These are phyloP conservation scores for Ophion costatus DNA, from an alignment of 2,888 invertebrate genomes.

Conservation along the genomic window DNA sequence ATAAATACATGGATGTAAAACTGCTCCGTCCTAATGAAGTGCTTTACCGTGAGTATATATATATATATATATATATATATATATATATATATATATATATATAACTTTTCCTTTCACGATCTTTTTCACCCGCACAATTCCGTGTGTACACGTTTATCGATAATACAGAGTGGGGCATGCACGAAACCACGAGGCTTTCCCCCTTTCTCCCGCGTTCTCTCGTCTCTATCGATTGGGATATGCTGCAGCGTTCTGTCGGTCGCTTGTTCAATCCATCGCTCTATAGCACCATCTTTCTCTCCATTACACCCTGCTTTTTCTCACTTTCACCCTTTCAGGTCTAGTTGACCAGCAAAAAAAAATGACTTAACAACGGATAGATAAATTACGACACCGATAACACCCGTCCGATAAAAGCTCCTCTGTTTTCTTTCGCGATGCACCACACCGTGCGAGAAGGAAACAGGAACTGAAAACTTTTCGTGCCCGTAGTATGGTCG, in stretches of 20 bases:
- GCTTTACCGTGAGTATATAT: slow-evolving; percentile 9
- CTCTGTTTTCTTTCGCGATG: slow-evolving; percentile 9
- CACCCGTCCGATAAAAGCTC: slow-evolving; percentile 42
- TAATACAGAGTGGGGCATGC: slow-evolving; percentile 35
- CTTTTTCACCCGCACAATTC: slow-evolving; percentile 48
- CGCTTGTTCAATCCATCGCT: slow-evolving; percentile 13
- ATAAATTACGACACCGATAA: slow-evolving; percentile 61
- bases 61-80: background rate
- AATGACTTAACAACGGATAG: slow-evolving; percentile 47
- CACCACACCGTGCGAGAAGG: background rate
- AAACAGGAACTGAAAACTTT: background rate
- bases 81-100: background rate
- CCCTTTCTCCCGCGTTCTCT: slow-evolving; percentile 17
- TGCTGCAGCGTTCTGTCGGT: slow-evolving; percentile 26
- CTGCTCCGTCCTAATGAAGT: slow-evolving; percentile 49
- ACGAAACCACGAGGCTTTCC: slow-evolving; percentile 49
- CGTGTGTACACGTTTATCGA: slow-evolving; percentile 43
- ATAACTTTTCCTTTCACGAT: slow-evolving; percentile 24
- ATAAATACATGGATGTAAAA: slow-evolving; percentile 9
- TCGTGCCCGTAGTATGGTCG: background rate
- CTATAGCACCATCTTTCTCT: background rate
- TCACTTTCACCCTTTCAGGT: slow-evolving; percentile 19
- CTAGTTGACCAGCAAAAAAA: slow-evolving; percentile 34
- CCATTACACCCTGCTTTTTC: slow-evolving; percentile 7
- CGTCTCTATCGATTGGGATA: slow-evolving; percentile 58